Base-by-base conservation (phyloP, 1,140 invertebrate species). In the Halesus radiatus region DNA sequence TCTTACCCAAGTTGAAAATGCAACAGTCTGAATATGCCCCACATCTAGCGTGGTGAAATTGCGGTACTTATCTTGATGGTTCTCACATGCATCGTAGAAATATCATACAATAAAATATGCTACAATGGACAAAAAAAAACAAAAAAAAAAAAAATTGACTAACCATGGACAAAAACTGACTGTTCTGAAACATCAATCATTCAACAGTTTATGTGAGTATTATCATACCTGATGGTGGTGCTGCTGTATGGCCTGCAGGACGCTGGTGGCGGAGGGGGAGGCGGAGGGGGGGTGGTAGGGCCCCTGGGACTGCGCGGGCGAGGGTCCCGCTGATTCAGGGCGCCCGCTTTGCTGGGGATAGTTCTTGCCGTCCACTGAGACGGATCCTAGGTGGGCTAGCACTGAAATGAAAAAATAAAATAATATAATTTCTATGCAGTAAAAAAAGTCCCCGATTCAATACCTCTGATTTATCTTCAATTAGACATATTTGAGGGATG, bases 291-390 rank as follows among this genome's bases (percentile, higher is more conserved):
- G 85, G 88, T 81, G 87, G 84, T 77, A 84, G 80, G 85, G 84
- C 37, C 83, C 82, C 70, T 84, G 85, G 80, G 73, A 80, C 56
- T 81, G 83, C 20, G 54, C 78, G 60, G 82, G 80, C 60, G 79
- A 23, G 13, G 81, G 79, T 0, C 81, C 81, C 1, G 85, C 85
- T 4, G 87, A 87, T 0, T 86, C 81, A 4, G 89, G 88, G 13
- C 88, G 89, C n/a, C 85, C 82, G 3, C 93, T 18, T 26, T 26
- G n/a, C 15, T 79, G 76, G 22, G 81, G 81, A 62, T 83, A 80
- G 73, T 93, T 91, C 85, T 94, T 91, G 54, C 94, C 94, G 88
- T 95, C 94, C 16, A 95, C 94, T 1, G 95, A 93, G 81, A 96
- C 94, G 60, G 92, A 92, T 64, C 94, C 94, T 83, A 95, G 93